These are phyloP conservation scores for Eolophus roseicapilla DNA, from an alignment of 2,113 vertebrate genomes.

Conservation along the genomic window DNA sequence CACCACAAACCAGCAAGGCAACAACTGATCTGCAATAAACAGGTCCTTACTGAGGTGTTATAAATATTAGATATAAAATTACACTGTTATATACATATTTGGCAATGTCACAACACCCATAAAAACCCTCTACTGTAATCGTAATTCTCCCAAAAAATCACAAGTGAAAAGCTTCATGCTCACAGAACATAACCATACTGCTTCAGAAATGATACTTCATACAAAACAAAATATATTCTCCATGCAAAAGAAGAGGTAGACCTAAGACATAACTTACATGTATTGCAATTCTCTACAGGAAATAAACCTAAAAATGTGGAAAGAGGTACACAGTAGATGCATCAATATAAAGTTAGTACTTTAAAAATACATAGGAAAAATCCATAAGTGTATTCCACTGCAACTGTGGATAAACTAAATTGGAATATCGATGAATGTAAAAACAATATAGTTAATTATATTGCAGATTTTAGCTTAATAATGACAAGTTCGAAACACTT, in stretches of 20 bases:
- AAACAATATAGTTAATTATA: not conserved
- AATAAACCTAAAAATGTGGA: constrained; percentile 41
- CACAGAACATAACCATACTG: not conserved
- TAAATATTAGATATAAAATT: not conserved
- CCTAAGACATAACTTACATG: not conserved
- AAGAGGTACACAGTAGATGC: not conserved
- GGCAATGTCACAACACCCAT: not conserved
- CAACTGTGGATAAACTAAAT: not conserved
- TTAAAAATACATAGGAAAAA: constrained; percentile 4
- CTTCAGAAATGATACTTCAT: constrained; percentile 7
- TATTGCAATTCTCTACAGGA: constrained; percentile 20
- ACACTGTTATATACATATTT: not conserved
- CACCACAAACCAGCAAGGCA: not conserved
- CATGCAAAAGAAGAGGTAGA: constrained; percentile 1
- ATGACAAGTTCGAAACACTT: not conserved
- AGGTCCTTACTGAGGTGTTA: not conserved
- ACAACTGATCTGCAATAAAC: not conserved
- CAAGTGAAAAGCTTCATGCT: not conserved
- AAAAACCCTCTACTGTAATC: not conserved
- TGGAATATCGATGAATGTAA: not conserved
- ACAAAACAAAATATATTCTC: constrained; percentile 47
- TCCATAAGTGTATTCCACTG: not conserved
- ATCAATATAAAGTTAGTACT: constrained; percentile 20
- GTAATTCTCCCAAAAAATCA: not conserved
- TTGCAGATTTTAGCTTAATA: not conserved